Percentiles rank a stretch among this genome's conserved stretches.
phyloP scores from a whole-genome alignment of 2,113 vertebrate species.

The Onychorhynchus coronatus region DNA sequence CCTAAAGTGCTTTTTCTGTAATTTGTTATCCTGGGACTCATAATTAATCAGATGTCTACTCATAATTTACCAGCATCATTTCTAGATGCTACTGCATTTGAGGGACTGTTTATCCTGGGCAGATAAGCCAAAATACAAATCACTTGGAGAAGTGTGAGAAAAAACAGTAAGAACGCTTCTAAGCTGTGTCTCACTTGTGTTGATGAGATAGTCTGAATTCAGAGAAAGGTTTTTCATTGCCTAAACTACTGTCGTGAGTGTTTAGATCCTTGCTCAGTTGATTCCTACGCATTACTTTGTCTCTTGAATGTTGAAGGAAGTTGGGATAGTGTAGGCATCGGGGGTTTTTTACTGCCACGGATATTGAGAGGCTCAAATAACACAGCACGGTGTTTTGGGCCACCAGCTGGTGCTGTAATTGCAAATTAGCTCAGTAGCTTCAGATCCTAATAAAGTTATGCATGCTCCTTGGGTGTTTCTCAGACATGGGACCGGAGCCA shows the following conservation, averaged over 20 bases:
- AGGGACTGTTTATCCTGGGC: neutral
- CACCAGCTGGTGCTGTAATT: slow-evolving; percentile 23
- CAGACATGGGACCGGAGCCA: neutral
- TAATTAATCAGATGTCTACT: neutral
- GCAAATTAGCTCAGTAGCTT: slow-evolving; percentile 5
- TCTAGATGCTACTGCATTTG: neutral
- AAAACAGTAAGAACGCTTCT: neutral
- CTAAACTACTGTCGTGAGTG: neutral
- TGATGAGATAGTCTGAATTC: neutral
- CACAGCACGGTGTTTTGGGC: neutral
- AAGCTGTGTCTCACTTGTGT: neutral
- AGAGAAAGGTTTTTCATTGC: neutral
- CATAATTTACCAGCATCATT: neutral
- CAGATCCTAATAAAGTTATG: neutral
- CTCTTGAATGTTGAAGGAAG: neutral
- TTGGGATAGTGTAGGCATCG: neutral
- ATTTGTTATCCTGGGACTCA: neutral
- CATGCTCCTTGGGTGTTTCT: neutral
- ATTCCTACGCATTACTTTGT: neutral
- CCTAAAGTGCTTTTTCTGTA: neutral
- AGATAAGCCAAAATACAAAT: neutral
- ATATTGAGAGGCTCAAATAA: neutral
- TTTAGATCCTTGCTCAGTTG: neutral
- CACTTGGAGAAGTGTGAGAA: neutral
- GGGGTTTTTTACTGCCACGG: neutral